Base-by-base conservation (phyloP, 2,888 invertebrate species). In the Macrosiphum euphorbiae region DNA sequence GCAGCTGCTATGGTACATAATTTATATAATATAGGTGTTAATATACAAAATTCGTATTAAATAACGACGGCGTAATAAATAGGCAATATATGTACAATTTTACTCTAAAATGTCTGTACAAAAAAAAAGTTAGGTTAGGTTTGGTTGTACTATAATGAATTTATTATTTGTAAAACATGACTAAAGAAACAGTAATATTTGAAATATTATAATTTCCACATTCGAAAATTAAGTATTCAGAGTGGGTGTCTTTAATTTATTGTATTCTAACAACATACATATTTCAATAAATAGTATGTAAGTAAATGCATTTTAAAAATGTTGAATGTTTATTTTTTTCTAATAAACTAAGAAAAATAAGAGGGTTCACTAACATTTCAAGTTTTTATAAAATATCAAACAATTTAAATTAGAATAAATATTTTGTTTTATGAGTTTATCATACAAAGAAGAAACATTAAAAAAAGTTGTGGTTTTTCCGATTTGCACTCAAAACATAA, bases 81-180 rank as follows among this genome's bases (percentile, higher is more conserved):
- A 92, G 87, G 87, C 92, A 92, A 92, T 67, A 92, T 28, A 67
- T 28, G 20, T 28, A 41, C 67, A 78, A 35, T 67, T 7, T 28
- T n/a, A 47, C 11, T 47, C 11, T 47, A 47, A 10, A 47, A 47
- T 47, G 8, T 52, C 52, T 52, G 13, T 50, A 50, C 50, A 50
- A 50, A 44, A 44, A 44, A 44, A 44, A 44, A 7, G 44, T 44
- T 47, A 47, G 47, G 47, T 47, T 47, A 47, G 47, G 11, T 47
- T 47, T 10, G 47, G 47, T 11, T 47, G 16, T 52, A 78, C 3
- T 20, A 20, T 20, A 61, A n/a, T n/a, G 35, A 20, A 58, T 58
- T 58, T 58, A 58, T 55, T 55, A 20, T 52, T 52, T 16, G 16
- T 55, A 55, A 55, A 26, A 58, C 58, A 58, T 8, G 26, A 58